Percentiles rank a stretch among this genome's conserved stretches.
Evolutionary conservation across 2,888 invertebrate genomes (phyloP).

Genomic region (Deroplatys truncata): DNA sequence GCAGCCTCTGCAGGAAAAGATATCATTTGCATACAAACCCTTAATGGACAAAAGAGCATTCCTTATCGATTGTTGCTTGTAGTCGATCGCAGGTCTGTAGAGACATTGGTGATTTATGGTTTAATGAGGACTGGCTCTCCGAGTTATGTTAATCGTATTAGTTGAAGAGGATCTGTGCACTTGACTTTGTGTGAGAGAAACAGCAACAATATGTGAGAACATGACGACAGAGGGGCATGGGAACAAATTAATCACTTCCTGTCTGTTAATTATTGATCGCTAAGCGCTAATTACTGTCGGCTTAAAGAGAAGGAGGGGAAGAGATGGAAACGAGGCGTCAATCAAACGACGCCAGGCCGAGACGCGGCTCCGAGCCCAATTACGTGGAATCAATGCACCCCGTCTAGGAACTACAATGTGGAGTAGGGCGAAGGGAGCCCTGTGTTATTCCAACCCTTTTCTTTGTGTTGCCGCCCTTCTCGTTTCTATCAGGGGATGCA

Average conservation of each 20-base stretch:
- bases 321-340: slow-evolving; percentile 12
- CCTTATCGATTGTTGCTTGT: too few species aligned
- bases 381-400: background rate
- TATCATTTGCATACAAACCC: too few species aligned
- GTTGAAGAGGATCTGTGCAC: background rate
- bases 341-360: background rate
- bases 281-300: slow-evolving; percentile 24
- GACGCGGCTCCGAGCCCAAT: background rate
- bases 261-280: slow-evolving; percentile 30
- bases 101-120: background rate
- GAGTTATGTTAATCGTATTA: background rate
- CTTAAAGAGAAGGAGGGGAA: background rate
- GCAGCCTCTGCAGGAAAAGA: too few species aligned
- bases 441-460: background rate
- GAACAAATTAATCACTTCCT: slow-evolving; percentile 28
- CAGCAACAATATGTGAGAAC: background rate
- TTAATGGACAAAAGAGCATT: too few species aligned
- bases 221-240: background rate
- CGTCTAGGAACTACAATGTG: background rate
- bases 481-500: background rate
- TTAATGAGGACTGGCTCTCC: background rate
- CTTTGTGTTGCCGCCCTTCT: background rate
- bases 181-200: background rate
- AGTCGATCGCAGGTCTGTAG: background rate
- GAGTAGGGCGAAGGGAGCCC: background rate